Base-by-base conservation (phyloP, 35 echinoderm and acorn worm species). In the Holothuria glaberrima region DNA sequence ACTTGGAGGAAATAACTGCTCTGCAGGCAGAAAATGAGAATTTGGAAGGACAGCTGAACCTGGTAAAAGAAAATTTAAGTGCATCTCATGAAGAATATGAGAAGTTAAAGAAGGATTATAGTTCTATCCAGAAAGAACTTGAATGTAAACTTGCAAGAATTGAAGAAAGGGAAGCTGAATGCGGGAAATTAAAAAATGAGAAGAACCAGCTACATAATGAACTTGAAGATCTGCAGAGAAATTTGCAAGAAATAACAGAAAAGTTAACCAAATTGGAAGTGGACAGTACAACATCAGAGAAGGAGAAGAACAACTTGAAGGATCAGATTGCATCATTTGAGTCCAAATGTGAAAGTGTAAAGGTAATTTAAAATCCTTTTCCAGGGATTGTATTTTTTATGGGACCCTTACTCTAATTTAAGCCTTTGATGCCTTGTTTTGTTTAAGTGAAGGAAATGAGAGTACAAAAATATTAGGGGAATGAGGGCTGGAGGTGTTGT, bases 1-100 rank as follows among this genome's bases (percentile, higher is more conserved):
- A 22, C 36, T 27, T 84, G 71, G 88, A 90, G 58, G 88, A 90
- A 80, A 90, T 90, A 20, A 44, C 88, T 26, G 88, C 88, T 17
- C 88, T 90, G 1, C 71, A 77, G 31, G 16, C 88, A 90, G 88
- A 90, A 58, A 58, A 60, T 62, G 36, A 72, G 9, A 90, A 90
- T 57, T 18, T 76, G n/a, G 70, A 90, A 59, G 88, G 59, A 63
- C 73, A 90, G 33, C 31, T 90, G n/a, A 38, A 24, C 20, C 6
- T 38, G 29, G 80, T 12, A 5, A 52, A 84, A 31, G 52, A 29
- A 30, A 61, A 59, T 25, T 24, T 56, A 5, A 59, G 13, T 31
- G 30, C 61, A 24, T 12, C 24, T 29, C 25, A 6, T 16, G 77
- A 82, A 59, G 77, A 82, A 48, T 21, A 24, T 6, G 30, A 50